Percentiles rank a stretch among this genome's conserved stretches.
Conservation (phyloP, 2,797 vertebrate species). For the Sibirionetta formosa region DNA sequence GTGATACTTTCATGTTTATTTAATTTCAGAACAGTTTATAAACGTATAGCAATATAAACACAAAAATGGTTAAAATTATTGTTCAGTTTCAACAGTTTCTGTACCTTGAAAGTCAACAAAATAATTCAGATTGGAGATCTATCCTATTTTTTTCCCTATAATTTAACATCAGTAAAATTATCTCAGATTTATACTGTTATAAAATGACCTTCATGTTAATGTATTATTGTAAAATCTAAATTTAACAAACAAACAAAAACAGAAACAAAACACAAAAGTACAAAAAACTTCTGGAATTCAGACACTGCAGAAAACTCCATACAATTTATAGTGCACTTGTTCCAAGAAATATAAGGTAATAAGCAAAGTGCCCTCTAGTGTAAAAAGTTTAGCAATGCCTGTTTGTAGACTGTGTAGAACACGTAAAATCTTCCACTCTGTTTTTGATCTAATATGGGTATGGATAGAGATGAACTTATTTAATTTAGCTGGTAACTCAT, state of each 20-base stretch:
- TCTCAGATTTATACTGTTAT: background rate
- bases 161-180: background rate
- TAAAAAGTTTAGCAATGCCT: background rate
- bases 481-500: background rate
- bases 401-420: background rate
- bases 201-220: background rate
- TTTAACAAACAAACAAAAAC: background rate
- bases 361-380: constrained; percentile 30
- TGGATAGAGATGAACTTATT: background rate
- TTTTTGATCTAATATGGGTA: background rate
- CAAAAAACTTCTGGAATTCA: background rate
- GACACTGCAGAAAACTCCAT: background rate
- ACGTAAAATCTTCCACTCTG: background rate
- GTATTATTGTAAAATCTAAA: background rate
- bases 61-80: background rate
- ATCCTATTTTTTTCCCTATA: background rate
- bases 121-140: background rate
- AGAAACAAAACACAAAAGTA: background rate
- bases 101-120: background rate
- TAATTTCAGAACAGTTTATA: background rate
- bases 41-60: background rate
- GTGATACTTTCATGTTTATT: background rate
- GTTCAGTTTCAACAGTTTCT: background rate
- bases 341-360: background rate
- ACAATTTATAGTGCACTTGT: background rate